Conservation (phyloP, 1,140 invertebrate species). For the Aricia agestis region DNA sequence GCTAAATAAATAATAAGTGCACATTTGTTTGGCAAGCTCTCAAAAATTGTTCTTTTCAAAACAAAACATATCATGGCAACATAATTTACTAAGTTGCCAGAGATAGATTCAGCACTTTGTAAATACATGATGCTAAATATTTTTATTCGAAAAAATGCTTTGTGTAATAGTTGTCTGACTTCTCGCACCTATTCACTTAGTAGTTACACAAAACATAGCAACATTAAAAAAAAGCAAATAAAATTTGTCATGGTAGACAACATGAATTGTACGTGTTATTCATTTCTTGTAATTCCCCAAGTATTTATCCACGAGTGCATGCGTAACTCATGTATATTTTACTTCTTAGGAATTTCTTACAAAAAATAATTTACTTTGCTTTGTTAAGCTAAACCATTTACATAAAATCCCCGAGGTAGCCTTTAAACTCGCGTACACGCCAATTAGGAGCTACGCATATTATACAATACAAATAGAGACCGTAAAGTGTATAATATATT, state of each 20-base stretch:
- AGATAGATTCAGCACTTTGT: neutral
- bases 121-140: neutral
- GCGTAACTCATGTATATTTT: no score
- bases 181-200: neutral
- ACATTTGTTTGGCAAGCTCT: neutral
- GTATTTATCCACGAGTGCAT: neutral
- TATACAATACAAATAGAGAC: slow-evolving; percentile 1
- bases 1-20: no score
- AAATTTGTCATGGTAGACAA: slow-evolving; percentile 24
- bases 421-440: neutral
- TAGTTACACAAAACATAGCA: slow-evolving; percentile 26
- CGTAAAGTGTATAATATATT: neutral
- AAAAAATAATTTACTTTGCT: no score
- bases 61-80: neutral
- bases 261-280: neutral
- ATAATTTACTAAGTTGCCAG: neutral
- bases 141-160: neutral
- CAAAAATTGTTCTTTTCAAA: neutral
- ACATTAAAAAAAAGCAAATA: slow-evolving; percentile 20
- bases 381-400: neutral
- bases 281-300: neutral
- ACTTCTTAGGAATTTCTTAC: no score
- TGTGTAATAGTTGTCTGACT: neutral
- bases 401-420: neutral
- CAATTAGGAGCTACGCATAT: neutral